phyloP scores from a whole-genome alignment of 2,797 vertebrate species.

The Eupleurogrammus muticus region DNA sequence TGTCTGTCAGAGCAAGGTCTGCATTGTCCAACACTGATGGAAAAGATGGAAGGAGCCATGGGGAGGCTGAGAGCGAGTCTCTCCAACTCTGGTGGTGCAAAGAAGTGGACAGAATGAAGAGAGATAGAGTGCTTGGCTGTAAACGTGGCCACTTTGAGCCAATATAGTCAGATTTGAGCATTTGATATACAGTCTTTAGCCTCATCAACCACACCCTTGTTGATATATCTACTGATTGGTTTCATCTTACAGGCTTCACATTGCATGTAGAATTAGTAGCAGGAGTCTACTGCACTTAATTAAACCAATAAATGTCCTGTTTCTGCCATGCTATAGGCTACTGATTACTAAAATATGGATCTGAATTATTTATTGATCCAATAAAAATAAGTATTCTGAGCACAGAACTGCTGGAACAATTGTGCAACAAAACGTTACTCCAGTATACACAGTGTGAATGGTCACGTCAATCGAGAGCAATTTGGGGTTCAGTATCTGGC shows the following conservation, averaged over 20 bases:
- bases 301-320: neutral
- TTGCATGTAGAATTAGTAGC: conserved; percentile 4
- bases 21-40: conserved; percentile 37
- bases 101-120: conserved; percentile 10
- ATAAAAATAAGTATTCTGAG: too few species aligned
- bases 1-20: conserved; percentile 49
- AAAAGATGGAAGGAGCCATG: conserved; percentile 33
- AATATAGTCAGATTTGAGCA: conserved; percentile 6
- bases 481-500: too few species aligned
- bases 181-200: conserved; percentile 9
- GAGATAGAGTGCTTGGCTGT: neutral
- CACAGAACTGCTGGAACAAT: too few species aligned
- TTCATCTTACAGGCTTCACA: neutral
- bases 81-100: neutral
- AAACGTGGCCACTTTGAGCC: neutral
- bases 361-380: too few species aligned
- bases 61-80: conserved; percentile 31
- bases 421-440: too few species aligned
- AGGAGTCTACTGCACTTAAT: neutral
- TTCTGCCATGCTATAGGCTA: neutral
- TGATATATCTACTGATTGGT: conserved; percentile 5
- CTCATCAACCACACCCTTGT: neutral
- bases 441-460: too few species aligned
- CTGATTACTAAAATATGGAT: too few species aligned
- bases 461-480: too few species aligned